A percentile compares a stretch with the other conserved stretches of the same genome.
Evolutionary conservation across 2,797 vertebrate genomes (phyloP).

Genomic region (Streptopelia turtur): DNA sequence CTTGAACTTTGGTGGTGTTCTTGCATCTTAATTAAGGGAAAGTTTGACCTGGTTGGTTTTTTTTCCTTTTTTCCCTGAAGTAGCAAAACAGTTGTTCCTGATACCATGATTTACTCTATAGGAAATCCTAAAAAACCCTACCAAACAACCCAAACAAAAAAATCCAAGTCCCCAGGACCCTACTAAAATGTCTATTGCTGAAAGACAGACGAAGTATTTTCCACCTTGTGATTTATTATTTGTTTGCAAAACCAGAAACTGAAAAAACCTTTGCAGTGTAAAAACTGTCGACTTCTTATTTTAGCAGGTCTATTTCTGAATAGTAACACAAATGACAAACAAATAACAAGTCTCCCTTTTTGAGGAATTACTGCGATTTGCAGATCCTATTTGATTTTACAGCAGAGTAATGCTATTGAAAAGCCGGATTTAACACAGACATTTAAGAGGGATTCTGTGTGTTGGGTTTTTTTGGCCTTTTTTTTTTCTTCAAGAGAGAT

Average conservation of each 20-base stretch:
- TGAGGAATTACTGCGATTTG: slow-evolving; percentile 8
- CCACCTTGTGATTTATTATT: background rate
- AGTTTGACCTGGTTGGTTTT: background rate
- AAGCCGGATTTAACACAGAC: slow-evolving; percentile 3
- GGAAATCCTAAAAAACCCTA: background rate
- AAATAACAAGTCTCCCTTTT: background rate
- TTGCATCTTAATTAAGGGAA: background rate
- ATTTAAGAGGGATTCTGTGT: background rate
- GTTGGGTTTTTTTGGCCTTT: background rate
- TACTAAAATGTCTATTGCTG: background rate
- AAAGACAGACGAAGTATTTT: background rate
- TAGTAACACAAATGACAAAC: background rate
- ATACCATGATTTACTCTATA: background rate
- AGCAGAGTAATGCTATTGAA: slow-evolving; percentile 2
- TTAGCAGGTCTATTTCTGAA: background rate
- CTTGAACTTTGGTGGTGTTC: background rate
- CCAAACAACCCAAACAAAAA: background rate
- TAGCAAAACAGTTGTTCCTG: background rate
- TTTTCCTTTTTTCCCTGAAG: background rate
- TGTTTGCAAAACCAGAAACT: background rate
- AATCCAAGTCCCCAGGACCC: accelerated
- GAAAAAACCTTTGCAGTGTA: background rate
- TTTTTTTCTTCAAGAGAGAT: background rate
- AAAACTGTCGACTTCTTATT: background rate
- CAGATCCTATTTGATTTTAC: slow-evolving; percentile 8